Base-by-base conservation (phyloP, 2,113 vertebrate species). In the Dipodomys ordii region DNA sequence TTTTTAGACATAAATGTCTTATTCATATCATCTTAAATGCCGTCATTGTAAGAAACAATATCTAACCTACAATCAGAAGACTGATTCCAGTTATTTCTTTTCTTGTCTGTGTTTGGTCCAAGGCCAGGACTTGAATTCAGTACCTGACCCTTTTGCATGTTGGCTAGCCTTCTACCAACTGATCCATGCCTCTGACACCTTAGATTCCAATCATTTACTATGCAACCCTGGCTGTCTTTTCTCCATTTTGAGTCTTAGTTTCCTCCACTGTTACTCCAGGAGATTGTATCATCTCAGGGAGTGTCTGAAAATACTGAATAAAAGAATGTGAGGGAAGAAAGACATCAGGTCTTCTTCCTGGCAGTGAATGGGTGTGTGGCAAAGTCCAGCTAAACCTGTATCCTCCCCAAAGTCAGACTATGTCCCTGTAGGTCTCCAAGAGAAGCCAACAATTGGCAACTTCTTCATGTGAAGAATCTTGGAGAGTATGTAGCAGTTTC, bases 321-420 rank as follows among this genome's bases (percentile, higher is more conserved):
- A 81, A 10, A 62, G 67, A 73, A 11, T 13, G 32, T 3, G 4
- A 25, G 4, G 30, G 19, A 15, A 32, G 49, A 28, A 69, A 9
- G 46, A 20, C 0, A 53, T 53, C 0, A 6, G 30, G 16, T 9
- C 25, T 72, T 67, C 1, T 11, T 10, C 53, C 72, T 46, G 53
- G 12, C 23, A 3, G 3, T 12, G 15, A 19, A 20, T 0, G 12
- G 3, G 0, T 23, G 9, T 53, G 10, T 7, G 5, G 32, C 28
- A 9, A 91, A 46, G 7, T 28, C 65, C 62, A 25, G 32, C 10
- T 19, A 3, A 39, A 25, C n/a, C 22, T 76, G 87, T 35, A 72
- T 19, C 4, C 11, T 49, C n/a, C 53, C 6, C 0, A 12, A 85
- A 49, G 39, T 39, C 72, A 76, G 49, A 20, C 35, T 2, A 20